Percentiles rank a stretch among this genome's conserved stretches.
These are phyloP conservation scores for Tinamus major DNA, from an alignment of 2,797 vertebrate genomes.

Conservation along the genomic window DNA sequence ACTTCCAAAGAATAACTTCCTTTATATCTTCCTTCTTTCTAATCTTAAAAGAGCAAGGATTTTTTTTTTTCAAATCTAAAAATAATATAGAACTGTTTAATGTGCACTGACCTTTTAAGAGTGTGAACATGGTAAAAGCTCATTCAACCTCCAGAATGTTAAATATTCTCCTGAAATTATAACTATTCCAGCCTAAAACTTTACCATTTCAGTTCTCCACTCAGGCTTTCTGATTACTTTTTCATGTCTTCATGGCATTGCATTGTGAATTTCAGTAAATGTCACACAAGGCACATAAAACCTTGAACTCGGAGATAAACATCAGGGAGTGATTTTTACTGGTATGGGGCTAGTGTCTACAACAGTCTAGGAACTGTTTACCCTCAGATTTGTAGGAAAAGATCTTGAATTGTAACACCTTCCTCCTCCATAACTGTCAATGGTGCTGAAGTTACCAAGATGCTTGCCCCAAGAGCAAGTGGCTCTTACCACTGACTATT, in stretches of 20 bases:
- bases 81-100: background rate
- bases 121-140: background rate
- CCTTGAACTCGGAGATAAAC: background rate
- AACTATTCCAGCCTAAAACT: background rate
- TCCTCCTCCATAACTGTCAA: background rate
- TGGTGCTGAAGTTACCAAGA: background rate
- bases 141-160: background rate
- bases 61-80: background rate
- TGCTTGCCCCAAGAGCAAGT: background rate
- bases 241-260: accelerated
- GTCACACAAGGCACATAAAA: background rate
- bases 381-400: background rate
- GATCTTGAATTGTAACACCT: background rate
- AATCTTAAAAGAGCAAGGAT: background rate
- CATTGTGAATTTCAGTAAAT: background rate
- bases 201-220: background rate
- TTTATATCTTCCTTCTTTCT: background rate
- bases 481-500: too few species aligned
- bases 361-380: background rate
- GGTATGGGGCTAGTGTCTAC: background rate
- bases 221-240: background rate
- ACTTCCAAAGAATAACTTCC: background rate
- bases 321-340: background rate
- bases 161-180: background rate
- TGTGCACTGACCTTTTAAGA: background rate